A percentile compares a stretch with the other conserved stretches of the same genome.
phyloP scores from a whole-genome alignment of 2,797 vertebrate species.

The Falco novaeseelandiae region DNA sequence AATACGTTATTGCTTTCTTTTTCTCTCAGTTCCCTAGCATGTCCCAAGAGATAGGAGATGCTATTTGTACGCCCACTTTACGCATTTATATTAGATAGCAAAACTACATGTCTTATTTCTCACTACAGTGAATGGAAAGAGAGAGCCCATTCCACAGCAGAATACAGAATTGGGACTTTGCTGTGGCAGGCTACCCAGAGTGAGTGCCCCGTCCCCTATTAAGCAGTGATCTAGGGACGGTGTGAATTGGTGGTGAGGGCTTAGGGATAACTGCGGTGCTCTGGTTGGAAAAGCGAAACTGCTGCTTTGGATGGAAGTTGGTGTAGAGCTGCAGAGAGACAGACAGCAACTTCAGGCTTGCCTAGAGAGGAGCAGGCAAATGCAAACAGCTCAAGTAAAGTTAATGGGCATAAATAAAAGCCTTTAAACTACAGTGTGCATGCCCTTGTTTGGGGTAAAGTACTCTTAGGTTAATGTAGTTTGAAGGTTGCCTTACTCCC shows the following conservation, averaged over 20 bases:
- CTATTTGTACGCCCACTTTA: neutral
- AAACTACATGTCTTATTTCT: neutral
- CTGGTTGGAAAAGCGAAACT: neutral
- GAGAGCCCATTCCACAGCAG: neutral
- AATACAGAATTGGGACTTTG: neutral
- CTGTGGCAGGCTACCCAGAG: neutral
- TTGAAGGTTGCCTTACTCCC: conserved; percentile 39
- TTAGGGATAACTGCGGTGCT: neutral
- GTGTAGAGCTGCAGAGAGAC: neutral
- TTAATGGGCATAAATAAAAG: conserved; percentile 20
- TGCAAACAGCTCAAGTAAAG: neutral
- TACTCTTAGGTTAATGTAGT: conserved; percentile 37
- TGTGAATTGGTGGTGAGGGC: neutral
- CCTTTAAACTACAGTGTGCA: neutral
- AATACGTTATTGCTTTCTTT: neutral
- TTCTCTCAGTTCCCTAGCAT: neutral
- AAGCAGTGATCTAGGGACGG: accelerated
- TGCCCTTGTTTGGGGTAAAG: conserved; percentile 17
- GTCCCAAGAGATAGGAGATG: neutral
- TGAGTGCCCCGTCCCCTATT: accelerated
- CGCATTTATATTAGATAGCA: neutral
- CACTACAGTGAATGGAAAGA: neutral
- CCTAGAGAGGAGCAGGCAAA: neutral
- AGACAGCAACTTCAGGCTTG: neutral
- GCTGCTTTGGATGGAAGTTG: neutral